Conservation (phyloP, 2,888 invertebrate species). For the Candidula unifasciata region DNA sequence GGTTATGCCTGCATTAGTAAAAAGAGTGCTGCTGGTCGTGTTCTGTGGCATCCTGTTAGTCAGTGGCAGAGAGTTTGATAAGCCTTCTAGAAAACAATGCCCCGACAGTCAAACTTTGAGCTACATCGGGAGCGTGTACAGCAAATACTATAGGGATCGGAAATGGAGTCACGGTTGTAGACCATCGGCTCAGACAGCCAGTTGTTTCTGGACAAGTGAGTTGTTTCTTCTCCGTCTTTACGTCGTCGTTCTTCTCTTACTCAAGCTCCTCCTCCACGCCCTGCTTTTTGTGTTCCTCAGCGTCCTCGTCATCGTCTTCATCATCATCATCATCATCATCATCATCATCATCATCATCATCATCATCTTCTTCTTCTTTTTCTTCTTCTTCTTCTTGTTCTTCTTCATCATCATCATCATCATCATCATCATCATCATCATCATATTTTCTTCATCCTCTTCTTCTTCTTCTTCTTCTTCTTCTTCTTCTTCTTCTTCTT, state of each 20-base stretch:
- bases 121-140: neutral
- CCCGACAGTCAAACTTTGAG: neutral
- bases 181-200: neutral
- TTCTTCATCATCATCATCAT: neutral
- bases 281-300: too few relatives aligned
- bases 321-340: too few relatives aligned
- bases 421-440: too few relatives aligned
- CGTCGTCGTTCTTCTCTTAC: too few relatives aligned
- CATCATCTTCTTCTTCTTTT: neutral
- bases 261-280: too few relatives aligned
- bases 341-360: too few relatives aligned
- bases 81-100: neutral
- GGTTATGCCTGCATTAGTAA: neutral
- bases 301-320: too few relatives aligned
- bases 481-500: conserved; percentile 5
- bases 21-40: neutral
- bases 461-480: conserved; percentile 20
- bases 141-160: neutral
- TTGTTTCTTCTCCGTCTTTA: neutral
- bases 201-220: neutral
- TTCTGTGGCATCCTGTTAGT: too few relatives aligned
- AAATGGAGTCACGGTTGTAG: neutral
- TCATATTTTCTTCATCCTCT: neutral
- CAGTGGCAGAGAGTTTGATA: neutral
- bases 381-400: conserved; percentile 13